Conservation (phyloP, 2,797 vertebrate species). For the Limosa lapponica region DNA sequence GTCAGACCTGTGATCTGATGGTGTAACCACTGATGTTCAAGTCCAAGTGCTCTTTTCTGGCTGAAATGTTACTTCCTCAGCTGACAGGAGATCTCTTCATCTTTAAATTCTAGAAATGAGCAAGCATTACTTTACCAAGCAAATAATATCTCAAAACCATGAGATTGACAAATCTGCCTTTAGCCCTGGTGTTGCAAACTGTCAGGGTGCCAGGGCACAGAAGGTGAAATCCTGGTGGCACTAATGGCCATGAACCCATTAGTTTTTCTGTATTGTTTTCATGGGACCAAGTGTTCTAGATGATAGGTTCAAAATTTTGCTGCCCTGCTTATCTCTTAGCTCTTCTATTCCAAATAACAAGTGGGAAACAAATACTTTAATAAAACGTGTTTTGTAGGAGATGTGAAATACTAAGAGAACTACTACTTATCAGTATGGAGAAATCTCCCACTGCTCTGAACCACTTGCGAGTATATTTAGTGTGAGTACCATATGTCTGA, state of each 20-base stretch:
- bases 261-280: constrained; percentile 48
- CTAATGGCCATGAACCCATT: background rate
- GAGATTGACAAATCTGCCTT: background rate
- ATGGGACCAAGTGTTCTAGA: background rate
- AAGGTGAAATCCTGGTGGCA: background rate
- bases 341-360: background rate
- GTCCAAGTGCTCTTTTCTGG: background rate
- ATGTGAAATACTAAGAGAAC: background rate
- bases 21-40: background rate
- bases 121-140: background rate
- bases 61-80: background rate
- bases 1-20: background rate
- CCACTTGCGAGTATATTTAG: background rate
- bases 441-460: background rate
- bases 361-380: background rate
- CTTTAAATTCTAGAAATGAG: background rate
- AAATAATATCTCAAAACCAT: background rate
- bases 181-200: background rate
- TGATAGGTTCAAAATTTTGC: background rate
- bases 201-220: background rate
- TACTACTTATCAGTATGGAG: background rate
- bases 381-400: background rate
- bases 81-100: background rate
- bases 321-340: background rate
- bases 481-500: background rate